phyloP scores from a whole-genome alignment of 2,113 vertebrate species.

The Scomber colias region DNA sequence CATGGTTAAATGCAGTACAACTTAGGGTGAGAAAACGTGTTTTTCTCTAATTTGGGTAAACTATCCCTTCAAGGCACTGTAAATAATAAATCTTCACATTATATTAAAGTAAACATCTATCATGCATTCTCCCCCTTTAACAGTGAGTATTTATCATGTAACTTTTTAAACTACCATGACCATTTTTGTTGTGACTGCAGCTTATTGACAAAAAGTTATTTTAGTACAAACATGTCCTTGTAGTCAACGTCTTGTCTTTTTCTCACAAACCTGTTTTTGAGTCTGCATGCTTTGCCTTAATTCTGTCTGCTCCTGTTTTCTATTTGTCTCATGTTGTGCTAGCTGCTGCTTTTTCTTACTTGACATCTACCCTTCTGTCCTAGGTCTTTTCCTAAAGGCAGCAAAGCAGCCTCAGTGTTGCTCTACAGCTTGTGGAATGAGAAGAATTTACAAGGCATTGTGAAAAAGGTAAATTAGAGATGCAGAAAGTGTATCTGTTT shows the following conservation, averaged over 20 bases:
- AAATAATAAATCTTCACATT: no score
- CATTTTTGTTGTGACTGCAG: neutral
- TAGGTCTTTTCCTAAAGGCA: constrained; percentile 81
- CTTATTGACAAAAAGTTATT: neutral
- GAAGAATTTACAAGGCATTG: constrained; percentile 86
- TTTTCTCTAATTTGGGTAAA: no score
- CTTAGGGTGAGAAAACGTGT: no score
- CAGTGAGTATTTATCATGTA: no score
- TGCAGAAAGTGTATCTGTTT: neutral
- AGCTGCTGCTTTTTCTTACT: neutral
- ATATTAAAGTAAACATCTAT: neutral
- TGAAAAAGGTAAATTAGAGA: constrained; percentile 88
- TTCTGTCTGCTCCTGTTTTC: neutral
- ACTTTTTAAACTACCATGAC: neutral
- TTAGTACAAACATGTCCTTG: neutral
- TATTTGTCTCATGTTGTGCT: neutral
- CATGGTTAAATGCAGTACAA: no score
- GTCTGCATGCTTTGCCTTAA: neutral
- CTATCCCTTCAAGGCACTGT: no score
- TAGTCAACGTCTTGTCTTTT: neutral
- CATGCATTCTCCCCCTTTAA: neutral
- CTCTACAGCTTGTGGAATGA: constrained; percentile 91
- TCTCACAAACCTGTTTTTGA: neutral
- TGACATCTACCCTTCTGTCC: neutral
- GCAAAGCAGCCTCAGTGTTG: constrained; percentile 88